Conservation (phyloP, 2,888 invertebrate genomes). For the Tenthredo scrophulariae region DNA sequence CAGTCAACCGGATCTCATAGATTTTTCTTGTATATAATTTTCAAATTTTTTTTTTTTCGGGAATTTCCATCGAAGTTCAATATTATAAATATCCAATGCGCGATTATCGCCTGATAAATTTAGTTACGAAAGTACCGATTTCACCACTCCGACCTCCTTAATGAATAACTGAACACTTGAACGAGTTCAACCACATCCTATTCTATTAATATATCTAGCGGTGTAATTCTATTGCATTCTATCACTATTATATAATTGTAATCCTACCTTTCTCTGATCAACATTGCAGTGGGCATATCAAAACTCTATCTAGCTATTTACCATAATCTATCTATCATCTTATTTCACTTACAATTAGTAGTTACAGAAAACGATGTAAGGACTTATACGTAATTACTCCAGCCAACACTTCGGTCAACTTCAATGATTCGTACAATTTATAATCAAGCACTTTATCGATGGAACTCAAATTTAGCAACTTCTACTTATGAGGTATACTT, state of each 20-base stretch:
- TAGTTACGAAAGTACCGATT: too few species aligned
- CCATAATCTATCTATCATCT: neutral
- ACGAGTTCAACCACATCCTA: neutral
- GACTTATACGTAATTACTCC: neutral
- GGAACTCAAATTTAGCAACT: neutral
- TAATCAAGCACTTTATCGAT: neutral
- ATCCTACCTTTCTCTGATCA: neutral
- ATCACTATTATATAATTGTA: neutral
- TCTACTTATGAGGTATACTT: slow-evolving; percentile 66
- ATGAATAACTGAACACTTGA: neutral
- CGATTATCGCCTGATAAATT: too few species aligned
- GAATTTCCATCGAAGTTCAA: too few species aligned
- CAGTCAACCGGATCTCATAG: too few species aligned
- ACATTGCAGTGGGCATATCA: too few species aligned
- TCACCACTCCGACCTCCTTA: neutral
- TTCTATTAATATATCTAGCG: neutral
- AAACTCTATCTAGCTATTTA: neutral
- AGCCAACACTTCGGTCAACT: neutral
- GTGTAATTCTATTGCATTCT: slow-evolving; percentile 4
- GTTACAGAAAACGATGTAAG: neutral
- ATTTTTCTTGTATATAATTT: too few species aligned
- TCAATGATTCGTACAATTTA: neutral
- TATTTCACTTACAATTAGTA: neutral
- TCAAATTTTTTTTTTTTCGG: too few species aligned
- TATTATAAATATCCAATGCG: too few species aligned